These are phyloP conservation scores for Lacanobia oleracea DNA, from an alignment of 2,888 invertebrate genomes.

Conservation along the genomic window DNA sequence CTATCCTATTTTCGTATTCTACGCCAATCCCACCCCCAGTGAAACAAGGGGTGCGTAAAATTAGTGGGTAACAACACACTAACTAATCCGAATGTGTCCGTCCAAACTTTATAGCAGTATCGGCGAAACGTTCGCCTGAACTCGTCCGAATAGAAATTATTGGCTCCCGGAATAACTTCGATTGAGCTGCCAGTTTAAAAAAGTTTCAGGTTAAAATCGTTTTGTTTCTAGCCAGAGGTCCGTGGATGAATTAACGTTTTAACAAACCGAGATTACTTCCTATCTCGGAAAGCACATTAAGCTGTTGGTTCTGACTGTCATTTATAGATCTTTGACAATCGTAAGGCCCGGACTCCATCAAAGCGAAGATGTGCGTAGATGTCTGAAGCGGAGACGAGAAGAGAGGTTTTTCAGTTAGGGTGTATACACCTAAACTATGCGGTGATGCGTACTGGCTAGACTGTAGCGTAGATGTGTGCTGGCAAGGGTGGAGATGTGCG, in stretches of 20 bases:
- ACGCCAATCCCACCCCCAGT: not conserved
- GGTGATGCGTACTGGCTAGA: too few relatives aligned
- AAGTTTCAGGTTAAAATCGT: conserved; percentile 8
- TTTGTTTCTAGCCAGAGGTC: not conserved
- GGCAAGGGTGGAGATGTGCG: too few relatives aligned
- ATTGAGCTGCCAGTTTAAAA: conserved; percentile 7
- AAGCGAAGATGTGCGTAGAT: too few relatives aligned
- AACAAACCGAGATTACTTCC: too few relatives aligned
- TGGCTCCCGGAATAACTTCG: conserved; percentile 8
- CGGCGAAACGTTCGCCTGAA: conserved; percentile 42
- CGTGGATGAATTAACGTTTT: too few relatives aligned
- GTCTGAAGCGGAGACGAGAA: too few relatives aligned
- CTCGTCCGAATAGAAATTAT: conserved; percentile 38
- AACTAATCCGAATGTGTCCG: conserved; percentile 60
- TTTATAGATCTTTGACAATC: too few relatives aligned
- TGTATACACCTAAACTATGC: too few relatives aligned
- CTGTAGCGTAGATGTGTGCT: too few relatives aligned
- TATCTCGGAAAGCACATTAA: not conserved
- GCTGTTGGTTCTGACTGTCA: not conserved
- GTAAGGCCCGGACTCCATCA: too few relatives aligned
- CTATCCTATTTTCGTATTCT: conserved; percentile 7
- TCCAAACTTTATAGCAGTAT: conserved; percentile 57
- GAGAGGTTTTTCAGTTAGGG: too few relatives aligned
- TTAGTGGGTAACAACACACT: conserved; percentile 46
- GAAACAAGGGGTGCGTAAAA: conserved; percentile 45